Evolutionary conservation across 2,888 invertebrate genomes (phyloP).

Genomic region (Heliconius aoede): DNA sequence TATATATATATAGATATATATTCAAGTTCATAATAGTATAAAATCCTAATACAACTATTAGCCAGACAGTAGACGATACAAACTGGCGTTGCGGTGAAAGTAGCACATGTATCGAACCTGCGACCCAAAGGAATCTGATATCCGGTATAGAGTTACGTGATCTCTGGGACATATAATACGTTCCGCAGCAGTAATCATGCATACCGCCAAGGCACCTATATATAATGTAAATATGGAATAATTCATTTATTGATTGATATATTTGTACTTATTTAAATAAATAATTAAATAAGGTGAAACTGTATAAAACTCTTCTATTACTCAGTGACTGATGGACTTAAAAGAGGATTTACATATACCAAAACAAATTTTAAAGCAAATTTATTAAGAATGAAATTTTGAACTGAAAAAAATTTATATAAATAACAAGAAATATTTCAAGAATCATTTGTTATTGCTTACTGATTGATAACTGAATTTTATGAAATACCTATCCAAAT

Average conservation of each 20-base stretch:
- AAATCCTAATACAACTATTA: neutral
- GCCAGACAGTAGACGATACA: neutral
- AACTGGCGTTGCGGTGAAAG: conserved; percentile 54
- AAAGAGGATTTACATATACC: too few relatives aligned
- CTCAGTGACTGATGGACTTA: too few relatives aligned
- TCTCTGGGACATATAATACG: conserved; percentile 51
- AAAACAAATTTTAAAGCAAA: too few relatives aligned
- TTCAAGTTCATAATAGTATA: neutral
- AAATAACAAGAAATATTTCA: too few relatives aligned
- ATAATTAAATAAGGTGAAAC: neutral
- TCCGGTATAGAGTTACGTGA: conserved; percentile 52
- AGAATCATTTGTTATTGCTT: too few relatives aligned
- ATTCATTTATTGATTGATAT: neutral
- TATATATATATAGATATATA: too few relatives aligned
- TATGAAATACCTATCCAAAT: too few relatives aligned
- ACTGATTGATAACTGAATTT: too few relatives aligned
- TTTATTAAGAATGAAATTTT: too few relatives aligned
- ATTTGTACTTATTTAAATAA: neutral
- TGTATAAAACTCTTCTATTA: neutral
- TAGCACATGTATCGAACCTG: conserved; percentile 52
- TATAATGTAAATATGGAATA: conserved; percentile 26
- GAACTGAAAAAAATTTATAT: too few relatives aligned
- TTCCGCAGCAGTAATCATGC: conserved; percentile 49
- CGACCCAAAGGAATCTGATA: conserved; percentile 54
- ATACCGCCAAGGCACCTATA: neutral